These are phyloP conservation scores for Paratilapia polleni DNA, from an alignment of 2,113 vertebrate genomes.

Conservation along the genomic window DNA sequence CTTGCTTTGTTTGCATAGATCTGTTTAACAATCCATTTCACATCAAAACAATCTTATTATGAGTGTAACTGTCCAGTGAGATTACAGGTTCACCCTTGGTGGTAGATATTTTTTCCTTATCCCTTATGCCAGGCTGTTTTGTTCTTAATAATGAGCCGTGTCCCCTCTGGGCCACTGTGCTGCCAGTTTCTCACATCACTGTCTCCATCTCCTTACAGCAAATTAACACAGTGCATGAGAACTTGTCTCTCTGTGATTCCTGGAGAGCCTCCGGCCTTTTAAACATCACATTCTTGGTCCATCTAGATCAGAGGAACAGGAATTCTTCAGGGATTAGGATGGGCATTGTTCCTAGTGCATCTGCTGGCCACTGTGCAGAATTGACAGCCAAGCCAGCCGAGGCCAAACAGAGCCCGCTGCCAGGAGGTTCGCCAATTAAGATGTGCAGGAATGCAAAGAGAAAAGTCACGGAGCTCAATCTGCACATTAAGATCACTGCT, in stretches of 20 bases:
- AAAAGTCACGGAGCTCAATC: conserved; percentile 42
- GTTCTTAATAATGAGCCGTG: conserved; percentile 43
- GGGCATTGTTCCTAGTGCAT: conserved; percentile 74
- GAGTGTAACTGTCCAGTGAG: not conserved
- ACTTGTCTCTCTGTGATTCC: conserved; percentile 63
- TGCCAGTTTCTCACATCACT: conserved; percentile 65
- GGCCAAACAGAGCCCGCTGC: conserved; percentile 47
- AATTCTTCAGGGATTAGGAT: conserved; percentile 81
- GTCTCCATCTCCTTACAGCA: conserved; percentile 52
- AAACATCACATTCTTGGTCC: conserved; percentile 67
- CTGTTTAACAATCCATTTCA: not conserved
- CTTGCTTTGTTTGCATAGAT: not conserved
- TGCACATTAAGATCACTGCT: conserved; percentile 35
- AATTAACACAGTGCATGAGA: conserved; percentile 67
- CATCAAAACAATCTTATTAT: conserved; percentile 34
- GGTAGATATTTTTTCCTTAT: conserved; percentile 36
- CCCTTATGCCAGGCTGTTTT: conserved; percentile 20
- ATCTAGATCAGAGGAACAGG: conserved; percentile 72
- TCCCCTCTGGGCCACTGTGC: conserved; percentile 16
- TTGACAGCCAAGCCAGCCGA: conserved; percentile 60
- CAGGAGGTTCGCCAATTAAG: conserved; percentile 69
- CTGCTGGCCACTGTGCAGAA: conserved; percentile 65
- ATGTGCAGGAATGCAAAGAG: conserved; percentile 70
- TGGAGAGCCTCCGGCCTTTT: conserved; percentile 67
- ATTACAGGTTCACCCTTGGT: conserved; percentile 21